Percentiles rank a stretch among this genome's conserved stretches.
Conservation (phyloP, 1,140 invertebrate species). For the Anastatus disparis region DNA sequence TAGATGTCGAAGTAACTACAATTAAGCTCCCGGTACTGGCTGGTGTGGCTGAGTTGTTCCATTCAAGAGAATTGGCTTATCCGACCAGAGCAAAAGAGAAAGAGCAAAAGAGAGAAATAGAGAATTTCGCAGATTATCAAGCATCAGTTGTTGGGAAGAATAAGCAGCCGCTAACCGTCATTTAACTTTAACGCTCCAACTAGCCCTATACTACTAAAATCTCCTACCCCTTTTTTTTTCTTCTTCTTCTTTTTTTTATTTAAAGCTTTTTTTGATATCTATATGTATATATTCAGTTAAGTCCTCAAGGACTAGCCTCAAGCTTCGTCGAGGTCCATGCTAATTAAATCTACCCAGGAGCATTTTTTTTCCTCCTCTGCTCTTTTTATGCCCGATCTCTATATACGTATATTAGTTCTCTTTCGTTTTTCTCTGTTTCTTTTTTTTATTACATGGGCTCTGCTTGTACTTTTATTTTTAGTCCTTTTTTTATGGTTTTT, state of each 20-base stretch:
- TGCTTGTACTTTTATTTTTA: slow-evolving; percentile 25
- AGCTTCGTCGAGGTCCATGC: slow-evolving; percentile 55
- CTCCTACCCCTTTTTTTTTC: too few relatives aligned
- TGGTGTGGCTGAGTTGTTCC: slow-evolving; percentile 65
- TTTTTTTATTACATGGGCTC: too few relatives aligned
- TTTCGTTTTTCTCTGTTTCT: slow-evolving; percentile 13
- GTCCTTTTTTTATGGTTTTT: slow-evolving; percentile 7
- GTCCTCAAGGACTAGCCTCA: slow-evolving; percentile 57
- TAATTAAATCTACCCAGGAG: slow-evolving; percentile 66
- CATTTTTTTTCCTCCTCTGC: too few relatives aligned
- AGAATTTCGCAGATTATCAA: slow-evolving; percentile 65
- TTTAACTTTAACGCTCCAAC: slow-evolving; percentile 69
- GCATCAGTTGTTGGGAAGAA: slow-evolving; percentile 68
- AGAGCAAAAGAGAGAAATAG: slow-evolving; percentile 14
- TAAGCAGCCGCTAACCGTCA: slow-evolving; percentile 68
- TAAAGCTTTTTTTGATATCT: too few relatives aligned
- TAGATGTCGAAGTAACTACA: slow-evolving; percentile 59
- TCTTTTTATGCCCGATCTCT: slow-evolving; percentile 38
- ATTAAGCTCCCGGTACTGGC: slow-evolving; percentile 62
- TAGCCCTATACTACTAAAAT: too few relatives aligned
- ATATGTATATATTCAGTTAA: too few relatives aligned
- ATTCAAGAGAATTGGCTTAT: slow-evolving; percentile 65
- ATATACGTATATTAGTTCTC: slow-evolving; percentile 32
- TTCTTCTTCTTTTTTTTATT: too few relatives aligned
- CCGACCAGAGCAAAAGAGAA: slow-evolving; percentile 46